Evolutionary conservation across 2,113 vertebrate species (phyloP), one percentile per base, ranked within the genome.

Genomic region (Crypturellus undulatus): DNA sequence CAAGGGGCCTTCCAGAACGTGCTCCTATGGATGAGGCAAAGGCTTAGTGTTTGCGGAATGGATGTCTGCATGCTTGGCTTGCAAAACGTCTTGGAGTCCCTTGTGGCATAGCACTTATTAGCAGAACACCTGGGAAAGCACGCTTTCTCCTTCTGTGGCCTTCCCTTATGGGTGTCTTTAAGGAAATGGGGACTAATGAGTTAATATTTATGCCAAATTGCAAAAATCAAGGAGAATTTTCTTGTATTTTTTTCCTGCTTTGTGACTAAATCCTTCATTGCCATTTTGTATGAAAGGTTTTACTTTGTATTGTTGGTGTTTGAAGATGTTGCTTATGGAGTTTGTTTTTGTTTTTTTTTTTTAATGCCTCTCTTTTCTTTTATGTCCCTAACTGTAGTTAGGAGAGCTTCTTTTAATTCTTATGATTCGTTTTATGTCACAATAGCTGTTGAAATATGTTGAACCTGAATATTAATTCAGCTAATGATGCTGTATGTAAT

Each of bases 1-100:
- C 34, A 49, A 45, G 72, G 89, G 95, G 92, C 93, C 94, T 87
- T 73, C 30, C 45, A 77, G 72, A 67, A 73, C 58, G 73, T 36
- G 28, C n/a, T 76, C 52, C 92, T 65, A 4, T 25, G 49, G 56
- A 0, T 68, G 15, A 62, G 80, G 77, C 70, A 81, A 19, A 79
- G 79, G 28, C 1, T 0, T 51, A 30, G 51, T 7, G 2, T 73
- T 30, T 68, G 82, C 45, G 71, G 79, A 63, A 68, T 56, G 71
- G 59, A 75, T 5, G 65, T 40, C 72, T 78, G 3, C 20, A 3
- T 28, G 60, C 82, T 90, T 52, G 21, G 75, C 82, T 78, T 78
- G 51, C 38, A 26, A 56, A 65, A 17, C 6, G 2, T 63, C 76
- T 64, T 54, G 12, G 42, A 25, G 71, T 90, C 56, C 84, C 45